phyloP scores from a whole-genome alignment of 2,113 vertebrate species.

The Rana temporaria region DNA sequence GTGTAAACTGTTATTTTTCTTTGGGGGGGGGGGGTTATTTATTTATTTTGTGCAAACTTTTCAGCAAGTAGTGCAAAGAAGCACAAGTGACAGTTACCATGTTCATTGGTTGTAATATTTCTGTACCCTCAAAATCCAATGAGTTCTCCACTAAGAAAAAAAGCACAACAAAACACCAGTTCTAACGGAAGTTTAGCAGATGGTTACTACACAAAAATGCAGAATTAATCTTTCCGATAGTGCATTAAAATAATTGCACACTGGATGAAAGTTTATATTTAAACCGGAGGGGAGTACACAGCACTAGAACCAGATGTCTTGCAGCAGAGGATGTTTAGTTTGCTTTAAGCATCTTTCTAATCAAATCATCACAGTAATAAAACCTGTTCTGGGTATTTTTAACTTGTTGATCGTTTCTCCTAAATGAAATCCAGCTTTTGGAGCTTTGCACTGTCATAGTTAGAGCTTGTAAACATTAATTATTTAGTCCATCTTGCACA shows the following conservation, averaged over 20 bases:
- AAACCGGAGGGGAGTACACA: slow-evolving; percentile 8
- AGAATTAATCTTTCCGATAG: not conserved
- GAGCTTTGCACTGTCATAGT: not conserved
- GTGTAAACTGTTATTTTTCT: too few species aligned
- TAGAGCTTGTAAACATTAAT: slow-evolving; percentile 19
- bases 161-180: not conserved
- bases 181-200: slow-evolving; percentile 5
- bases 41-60: too few species aligned
- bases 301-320: slow-evolving; percentile 9
- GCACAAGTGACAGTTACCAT: too few species aligned
- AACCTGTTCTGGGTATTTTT: slow-evolving; percentile 31
- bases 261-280: slow-evolving; percentile 24
- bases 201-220: not conserved
- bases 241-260: slow-evolving; percentile 1
- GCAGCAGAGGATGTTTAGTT: slow-evolving; percentile 41
- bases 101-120: too few species aligned
- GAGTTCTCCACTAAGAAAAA: not conserved
- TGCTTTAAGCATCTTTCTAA: slow-evolving; percentile 21
- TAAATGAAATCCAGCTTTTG: slow-evolving; percentile 15
- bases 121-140: too few species aligned
- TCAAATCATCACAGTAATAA: slow-evolving; percentile 28
- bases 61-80: too few species aligned
- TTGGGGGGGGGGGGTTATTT: too few species aligned
- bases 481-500: not conserved
- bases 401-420: slow-evolving; percentile 10